These are phyloP conservation scores for Spheniscus humboldti DNA, from an alignment of 2,797 vertebrate genomes.

Conservation along the genomic window DNA sequence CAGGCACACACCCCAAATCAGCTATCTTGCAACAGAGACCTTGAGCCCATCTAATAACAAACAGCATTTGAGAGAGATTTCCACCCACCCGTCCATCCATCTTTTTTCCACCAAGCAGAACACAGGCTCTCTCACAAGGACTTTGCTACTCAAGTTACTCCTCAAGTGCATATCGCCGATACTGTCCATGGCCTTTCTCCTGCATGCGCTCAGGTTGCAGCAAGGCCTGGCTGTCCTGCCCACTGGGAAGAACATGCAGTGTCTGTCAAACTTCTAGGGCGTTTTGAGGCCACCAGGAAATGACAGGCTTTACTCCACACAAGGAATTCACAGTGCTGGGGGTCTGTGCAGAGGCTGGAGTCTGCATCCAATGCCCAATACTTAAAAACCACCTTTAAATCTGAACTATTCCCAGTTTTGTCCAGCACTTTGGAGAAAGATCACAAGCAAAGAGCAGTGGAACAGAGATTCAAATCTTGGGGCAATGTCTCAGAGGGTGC, in stretches of 20 bases:
- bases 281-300: not conserved
- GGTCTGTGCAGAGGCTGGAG: not conserved
- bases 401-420: not conserved
- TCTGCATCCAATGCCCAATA: accelerated
- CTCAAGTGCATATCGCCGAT: accelerated
- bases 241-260: not conserved
- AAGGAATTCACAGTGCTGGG: not conserved
- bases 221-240: not conserved
- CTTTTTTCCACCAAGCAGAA: not conserved
- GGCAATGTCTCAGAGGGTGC: not conserved
- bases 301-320: not conserved
- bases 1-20: not conserved
- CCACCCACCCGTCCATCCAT: not conserved
- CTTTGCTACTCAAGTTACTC: not conserved
- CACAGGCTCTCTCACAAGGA: not conserved
- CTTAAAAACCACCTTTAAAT: not conserved
- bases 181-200: not conserved
- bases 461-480: not conserved
- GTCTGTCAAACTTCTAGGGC: not conserved
- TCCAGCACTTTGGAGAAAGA: not conserved
- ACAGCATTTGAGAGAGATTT: constrained; percentile 24
- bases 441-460: not conserved
- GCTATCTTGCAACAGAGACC: not conserved
- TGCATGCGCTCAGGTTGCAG: accelerated
- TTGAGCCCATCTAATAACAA: not conserved